Conservation (phyloP, 2,888 invertebrate genomes). For the Microchrysa polita region DNA sequence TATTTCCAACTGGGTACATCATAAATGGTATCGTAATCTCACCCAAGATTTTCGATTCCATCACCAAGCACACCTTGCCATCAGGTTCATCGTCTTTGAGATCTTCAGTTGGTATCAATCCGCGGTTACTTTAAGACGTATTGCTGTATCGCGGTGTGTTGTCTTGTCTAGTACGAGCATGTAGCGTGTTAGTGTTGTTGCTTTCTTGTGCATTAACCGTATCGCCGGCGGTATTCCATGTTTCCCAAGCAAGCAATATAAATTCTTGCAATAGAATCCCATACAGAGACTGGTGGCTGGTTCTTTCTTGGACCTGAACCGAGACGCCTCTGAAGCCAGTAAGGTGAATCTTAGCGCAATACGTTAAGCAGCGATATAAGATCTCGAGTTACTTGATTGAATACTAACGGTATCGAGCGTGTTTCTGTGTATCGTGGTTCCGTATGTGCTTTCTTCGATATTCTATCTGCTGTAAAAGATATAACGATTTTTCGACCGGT, state of each 20-base stretch:
- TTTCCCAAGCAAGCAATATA: not conserved
- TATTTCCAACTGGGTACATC: constrained; percentile 21
- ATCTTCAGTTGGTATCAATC: constrained; percentile 43
- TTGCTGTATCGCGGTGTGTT: not conserved
- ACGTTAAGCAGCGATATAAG: constrained; percentile 25
- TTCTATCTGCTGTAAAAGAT: not conserved
- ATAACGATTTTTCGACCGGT: constrained; percentile 9
- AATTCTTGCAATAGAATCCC: constrained; percentile 22
- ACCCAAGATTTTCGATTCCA: constrained; percentile 26
- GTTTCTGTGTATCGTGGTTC: constrained; percentile 44
- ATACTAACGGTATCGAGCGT: constrained; percentile 65
- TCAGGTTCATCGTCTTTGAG: constrained; percentile 15
- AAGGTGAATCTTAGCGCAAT: constrained; percentile 15
- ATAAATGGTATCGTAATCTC: constrained; percentile 28
- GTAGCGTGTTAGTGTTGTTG: not conserved
- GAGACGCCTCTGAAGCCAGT: constrained; percentile 15
- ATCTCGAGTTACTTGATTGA: constrained; percentile 56
- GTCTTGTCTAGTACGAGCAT: constrained; percentile 7
- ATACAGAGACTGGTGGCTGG: constrained; percentile 11
- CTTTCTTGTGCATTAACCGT: constrained; percentile 20
- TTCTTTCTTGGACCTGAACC: constrained; percentile 25
- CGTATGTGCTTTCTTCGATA: constrained; percentile 25
- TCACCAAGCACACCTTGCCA: constrained; percentile 24
- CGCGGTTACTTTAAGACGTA: constrained; percentile 46
- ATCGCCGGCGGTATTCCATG: constrained; percentile 11